Conservation (phyloP, 2,888 invertebrate species). For the Orthonevra nobilis region DNA sequence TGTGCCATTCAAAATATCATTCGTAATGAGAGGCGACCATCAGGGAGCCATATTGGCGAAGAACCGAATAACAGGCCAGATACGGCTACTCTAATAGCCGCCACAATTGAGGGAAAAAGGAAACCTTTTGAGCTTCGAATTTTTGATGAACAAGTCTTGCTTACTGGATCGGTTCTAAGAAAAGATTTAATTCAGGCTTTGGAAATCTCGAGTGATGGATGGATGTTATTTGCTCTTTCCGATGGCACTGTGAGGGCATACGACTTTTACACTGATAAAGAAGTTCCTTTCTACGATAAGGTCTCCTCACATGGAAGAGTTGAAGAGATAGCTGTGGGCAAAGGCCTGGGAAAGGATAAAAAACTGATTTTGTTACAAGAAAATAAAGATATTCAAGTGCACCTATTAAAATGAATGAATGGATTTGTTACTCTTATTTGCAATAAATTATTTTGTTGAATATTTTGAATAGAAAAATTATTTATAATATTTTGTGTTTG, state of each 20-base stretch:
- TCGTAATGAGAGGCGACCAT: constrained; percentile 76
- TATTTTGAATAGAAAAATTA: no score
- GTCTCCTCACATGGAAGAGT: no score
- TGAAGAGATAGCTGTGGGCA: constrained; percentile 17
- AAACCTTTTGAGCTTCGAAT: constrained; percentile 76
- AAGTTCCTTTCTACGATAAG: constrained; percentile 60
- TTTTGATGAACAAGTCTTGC: constrained; percentile 77
- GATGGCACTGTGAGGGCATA: constrained; percentile 76
- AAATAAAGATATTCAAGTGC: constrained; percentile 47
- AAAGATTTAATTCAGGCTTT: constrained; percentile 76
- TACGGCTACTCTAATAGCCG: constrained; percentile 73
- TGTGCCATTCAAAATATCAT: constrained; percentile 80
- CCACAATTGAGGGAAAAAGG: constrained; percentile 70
- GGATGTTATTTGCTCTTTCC: constrained; percentile 76
- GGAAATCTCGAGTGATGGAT: constrained; percentile 77
- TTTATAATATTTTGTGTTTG: no score
- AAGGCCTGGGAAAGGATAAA: constrained; percentile 11
- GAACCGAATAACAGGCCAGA: constrained; percentile 74
- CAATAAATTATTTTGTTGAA: background rate
- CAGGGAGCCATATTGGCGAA: constrained; percentile 56
- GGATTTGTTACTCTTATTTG: background rate
- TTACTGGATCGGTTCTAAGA: constrained; percentile 76
- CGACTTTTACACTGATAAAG: constrained; percentile 76
- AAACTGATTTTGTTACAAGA: constrained; percentile 33
- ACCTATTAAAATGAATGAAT: constrained; percentile 51